Evolutionary conservation across 2,113 vertebrate genomes (phyloP).

Genomic region (Prinia subflava): DNA sequence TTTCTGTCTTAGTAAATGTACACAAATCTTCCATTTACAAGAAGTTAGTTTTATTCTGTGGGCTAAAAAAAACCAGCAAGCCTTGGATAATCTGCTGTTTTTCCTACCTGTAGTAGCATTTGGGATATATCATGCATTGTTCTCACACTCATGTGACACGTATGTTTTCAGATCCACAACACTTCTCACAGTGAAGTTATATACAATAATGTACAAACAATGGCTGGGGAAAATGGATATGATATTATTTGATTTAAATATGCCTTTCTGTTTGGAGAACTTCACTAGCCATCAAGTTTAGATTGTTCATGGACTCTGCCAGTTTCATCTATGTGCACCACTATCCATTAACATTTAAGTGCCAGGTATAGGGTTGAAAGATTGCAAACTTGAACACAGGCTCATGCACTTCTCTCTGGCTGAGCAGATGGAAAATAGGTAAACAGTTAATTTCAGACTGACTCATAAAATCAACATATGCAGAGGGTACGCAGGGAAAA

Average conservation of each 20-base stretch:
- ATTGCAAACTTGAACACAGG: background rate
- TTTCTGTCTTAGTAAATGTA: background rate
- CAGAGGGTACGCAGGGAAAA: background rate
- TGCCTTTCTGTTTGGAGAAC: background rate
- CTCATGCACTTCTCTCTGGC: background rate
- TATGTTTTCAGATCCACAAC: background rate
- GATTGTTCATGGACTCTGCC: background rate
- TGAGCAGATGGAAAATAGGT: background rate
- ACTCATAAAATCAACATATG: slow-evolving; percentile 6
- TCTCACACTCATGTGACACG: accelerated
- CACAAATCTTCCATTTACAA: background rate
- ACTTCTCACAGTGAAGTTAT: background rate
- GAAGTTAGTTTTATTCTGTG: background rate
- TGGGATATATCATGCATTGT: background rate
- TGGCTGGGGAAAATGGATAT: background rate
- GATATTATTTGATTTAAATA: background rate
- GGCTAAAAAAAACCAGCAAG: background rate
- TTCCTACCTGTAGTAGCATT: background rate
- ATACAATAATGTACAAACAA: background rate
- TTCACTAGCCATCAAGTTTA: background rate
- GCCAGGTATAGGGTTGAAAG: background rate
- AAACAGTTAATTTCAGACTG: background rate
- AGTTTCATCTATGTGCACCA: background rate
- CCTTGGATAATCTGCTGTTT: background rate
- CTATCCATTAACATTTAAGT: background rate